Percentiles rank a stretch among this genome's conserved stretches.
Evolutionary conservation across 2,113 vertebrate genomes (phyloP).

Genomic region (Sturnira hondurensis): DNA sequence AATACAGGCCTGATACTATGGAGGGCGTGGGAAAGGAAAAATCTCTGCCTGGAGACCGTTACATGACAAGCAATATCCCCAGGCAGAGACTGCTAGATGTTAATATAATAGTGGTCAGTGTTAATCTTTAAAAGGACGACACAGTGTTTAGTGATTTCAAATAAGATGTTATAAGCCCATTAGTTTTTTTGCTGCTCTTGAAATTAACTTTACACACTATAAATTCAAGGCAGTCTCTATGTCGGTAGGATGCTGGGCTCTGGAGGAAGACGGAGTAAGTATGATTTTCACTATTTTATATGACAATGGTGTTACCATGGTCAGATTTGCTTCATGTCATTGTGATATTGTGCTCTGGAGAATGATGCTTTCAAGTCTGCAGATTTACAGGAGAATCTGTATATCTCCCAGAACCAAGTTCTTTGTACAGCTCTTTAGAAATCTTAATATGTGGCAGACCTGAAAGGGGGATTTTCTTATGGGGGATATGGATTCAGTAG

Average conservation of each 20-base stretch:
- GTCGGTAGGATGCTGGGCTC: neutral
- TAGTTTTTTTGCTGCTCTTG: neutral
- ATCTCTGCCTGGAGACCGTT: neutral
- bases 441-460: neutral
- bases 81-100: neutral
- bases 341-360: neutral
- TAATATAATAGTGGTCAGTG: neutral
- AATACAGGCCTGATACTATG: neutral
- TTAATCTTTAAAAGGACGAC: neutral
- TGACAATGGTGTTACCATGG: neutral
- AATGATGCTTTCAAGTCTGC: neutral
- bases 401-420: neutral
- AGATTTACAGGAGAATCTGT: neutral
- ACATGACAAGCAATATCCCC: neutral
- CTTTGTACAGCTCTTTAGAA: neutral
- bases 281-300: neutral
- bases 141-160: neutral
- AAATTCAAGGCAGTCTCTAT: neutral
- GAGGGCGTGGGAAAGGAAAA: neutral
- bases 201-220: constrained; percentile 21
- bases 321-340: neutral
- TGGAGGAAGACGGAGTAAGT: neutral
- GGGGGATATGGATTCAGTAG: neutral
- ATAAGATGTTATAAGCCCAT: neutral
- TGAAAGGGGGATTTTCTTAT: neutral